phyloP scores from a whole-genome alignment of 2,797 vertebrate genomes.

The Odontamblyopus lacepedii region DNA sequence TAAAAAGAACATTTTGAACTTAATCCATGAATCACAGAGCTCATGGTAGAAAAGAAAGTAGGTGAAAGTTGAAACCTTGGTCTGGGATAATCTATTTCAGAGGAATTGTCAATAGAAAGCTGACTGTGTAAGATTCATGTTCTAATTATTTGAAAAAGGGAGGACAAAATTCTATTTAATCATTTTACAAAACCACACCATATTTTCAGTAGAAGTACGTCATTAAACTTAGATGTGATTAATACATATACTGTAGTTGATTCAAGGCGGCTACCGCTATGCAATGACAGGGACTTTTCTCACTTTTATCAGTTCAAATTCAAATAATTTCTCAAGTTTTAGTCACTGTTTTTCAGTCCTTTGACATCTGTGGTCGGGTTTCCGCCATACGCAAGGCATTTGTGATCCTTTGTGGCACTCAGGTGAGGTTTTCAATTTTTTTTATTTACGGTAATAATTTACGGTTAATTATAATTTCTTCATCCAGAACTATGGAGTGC shows the following conservation, averaged over 20 bases:
- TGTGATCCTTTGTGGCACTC: conserved; percentile 89
- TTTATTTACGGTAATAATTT: background rate
- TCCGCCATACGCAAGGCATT: conserved; percentile 89
- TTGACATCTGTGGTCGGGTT: conserved; percentile 92
- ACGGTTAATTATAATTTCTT: conserved; percentile 1
- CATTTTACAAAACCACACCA: conserved; percentile 27
- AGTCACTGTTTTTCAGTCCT: conserved; percentile 81
- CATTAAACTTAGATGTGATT: background rate
- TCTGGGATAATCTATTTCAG: background rate
- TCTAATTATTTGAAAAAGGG: background rate
- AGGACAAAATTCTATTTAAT: background rate
- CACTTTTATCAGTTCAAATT: background rate
- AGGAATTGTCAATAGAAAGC: background rate
- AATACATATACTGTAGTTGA: conserved; percentile 13
- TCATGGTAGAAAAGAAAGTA: background rate
- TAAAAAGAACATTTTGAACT: background rate
- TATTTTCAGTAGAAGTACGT: background rate
- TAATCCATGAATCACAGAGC: background rate
- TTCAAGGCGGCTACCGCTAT: conserved; percentile 15
- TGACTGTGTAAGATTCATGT: background rate
- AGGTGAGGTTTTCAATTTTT: conserved; percentile 77
- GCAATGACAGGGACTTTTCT: background rate
- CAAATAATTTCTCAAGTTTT: background rate
- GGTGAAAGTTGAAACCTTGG: background rate
- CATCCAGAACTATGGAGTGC: conserved; percentile 87